Percentiles rank a stretch among this genome's conserved stretches.
phyloP scores from a whole-genome alignment of 2,888 invertebrate species.

The Shargacucullia verbasci region DNA sequence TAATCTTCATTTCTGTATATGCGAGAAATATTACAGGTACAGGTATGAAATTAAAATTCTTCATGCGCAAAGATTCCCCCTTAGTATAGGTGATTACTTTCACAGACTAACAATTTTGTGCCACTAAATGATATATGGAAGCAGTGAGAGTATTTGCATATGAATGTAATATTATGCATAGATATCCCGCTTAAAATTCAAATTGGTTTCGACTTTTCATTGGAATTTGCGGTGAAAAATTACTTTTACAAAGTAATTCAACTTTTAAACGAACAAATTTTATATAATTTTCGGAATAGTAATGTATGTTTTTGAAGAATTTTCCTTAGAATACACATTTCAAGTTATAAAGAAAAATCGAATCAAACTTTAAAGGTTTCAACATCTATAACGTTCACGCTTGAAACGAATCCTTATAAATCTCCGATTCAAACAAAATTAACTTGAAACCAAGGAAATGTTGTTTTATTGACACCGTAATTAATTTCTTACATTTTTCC shows the following conservation, averaged over 20 bases:
- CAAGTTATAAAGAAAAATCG: conserved; percentile 24
- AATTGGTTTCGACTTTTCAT: conserved; percentile 41
- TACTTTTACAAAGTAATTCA: conserved; percentile 10
- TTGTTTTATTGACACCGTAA: conserved; percentile 35
- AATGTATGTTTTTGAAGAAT: no score
- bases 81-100: conserved; percentile 26
- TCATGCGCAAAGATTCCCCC: conserved; percentile 11
- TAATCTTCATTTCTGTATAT: conserved; percentile 2
- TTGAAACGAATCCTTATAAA: conserved; percentile 62
- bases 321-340: no score
- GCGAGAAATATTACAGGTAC: conserved; percentile 6
- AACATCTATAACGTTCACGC: conserved; percentile 47
- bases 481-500: conserved; percentile 22
- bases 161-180: conserved; percentile 54
- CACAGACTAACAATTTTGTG: conserved; percentile 36
- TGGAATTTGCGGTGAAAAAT: conserved; percentile 24
- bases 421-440: conserved; percentile 57
- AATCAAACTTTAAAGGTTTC: conserved; percentile 54
- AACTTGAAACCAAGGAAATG: conserved; percentile 62
- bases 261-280: conserved; percentile 1
- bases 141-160: conserved; percentile 46
- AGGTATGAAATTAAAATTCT: conserved; percentile 12
- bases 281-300: no score
- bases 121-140: conserved; percentile 41
- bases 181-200: conserved; percentile 46